A percentile compares a stretch with the other conserved stretches of the same genome.
phyloP scores from a whole-genome alignment of 2,113 vertebrate genomes.

The Actenoides hombroni region DNA sequence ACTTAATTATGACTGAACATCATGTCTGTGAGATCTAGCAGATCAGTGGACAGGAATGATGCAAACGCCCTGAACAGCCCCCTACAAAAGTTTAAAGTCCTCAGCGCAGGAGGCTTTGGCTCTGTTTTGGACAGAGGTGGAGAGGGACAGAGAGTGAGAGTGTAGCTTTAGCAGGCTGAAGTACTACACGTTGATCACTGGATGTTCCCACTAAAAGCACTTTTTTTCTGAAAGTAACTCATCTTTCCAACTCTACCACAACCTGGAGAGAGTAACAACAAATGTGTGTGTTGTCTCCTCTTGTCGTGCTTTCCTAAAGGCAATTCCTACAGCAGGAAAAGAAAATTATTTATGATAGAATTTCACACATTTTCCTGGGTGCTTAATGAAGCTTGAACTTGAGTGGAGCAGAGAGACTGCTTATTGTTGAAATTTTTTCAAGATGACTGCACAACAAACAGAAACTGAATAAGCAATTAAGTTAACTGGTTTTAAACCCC shows the following conservation, averaged over 20 bases:
- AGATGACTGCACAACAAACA: conserved; percentile 63
- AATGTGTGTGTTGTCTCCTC: not conserved
- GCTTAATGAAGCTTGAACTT: conserved; percentile 55
- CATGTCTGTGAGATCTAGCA: not conserved
- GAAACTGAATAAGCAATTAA: conserved; percentile 56
- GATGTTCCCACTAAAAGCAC: not conserved
- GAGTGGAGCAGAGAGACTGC: conserved; percentile 5
- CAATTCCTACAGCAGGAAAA: not conserved
- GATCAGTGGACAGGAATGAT: not conserved
- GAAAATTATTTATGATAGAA: conserved; percentile 28
- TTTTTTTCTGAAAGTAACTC: not conserved
- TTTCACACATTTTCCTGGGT: conserved; percentile 41
- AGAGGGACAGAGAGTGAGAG: not conserved
- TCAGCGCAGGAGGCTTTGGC: not conserved
- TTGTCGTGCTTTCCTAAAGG: not conserved
- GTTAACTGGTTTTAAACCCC: conserved; percentile 58
- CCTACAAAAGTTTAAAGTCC: not conserved
- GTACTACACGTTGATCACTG: not conserved
- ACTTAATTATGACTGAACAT: not conserved
- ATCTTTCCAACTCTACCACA: not conserved
- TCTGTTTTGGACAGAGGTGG: not conserved
- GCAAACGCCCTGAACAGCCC: not conserved
- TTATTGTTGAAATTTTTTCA: conserved; percentile 34
- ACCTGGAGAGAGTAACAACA: not conserved
- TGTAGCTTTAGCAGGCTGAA: not conserved